Evolutionary conservation across 2,113 vertebrate species (phyloP), one percentile per base, ranked within the genome.

Genomic region (human (Homo sapiens)): DNA sequence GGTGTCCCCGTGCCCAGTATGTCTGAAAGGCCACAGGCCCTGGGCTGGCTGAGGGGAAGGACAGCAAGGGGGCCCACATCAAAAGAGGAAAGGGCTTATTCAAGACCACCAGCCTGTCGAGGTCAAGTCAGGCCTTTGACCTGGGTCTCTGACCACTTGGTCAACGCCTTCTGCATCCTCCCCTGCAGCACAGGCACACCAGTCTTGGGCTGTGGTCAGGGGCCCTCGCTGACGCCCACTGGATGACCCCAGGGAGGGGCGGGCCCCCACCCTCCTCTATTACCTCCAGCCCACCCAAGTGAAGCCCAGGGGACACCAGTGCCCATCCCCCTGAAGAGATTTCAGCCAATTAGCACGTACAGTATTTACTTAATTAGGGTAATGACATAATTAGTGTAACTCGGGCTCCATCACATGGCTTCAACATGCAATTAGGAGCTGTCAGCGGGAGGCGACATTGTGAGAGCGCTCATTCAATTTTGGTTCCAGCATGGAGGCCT

Each of bases 341-440:
- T 96, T 96, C 93, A 97, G 96, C 88, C 96, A 98, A 98, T 98
- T 98, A 98, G 89, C 97, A 97, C 85, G 72, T 97, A 94, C 89
- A 93, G 92, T 97, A 96, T 97, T 98, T 98, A 97, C 96, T 98
- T 98, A 96, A 98, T 98, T 98, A 98, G 96, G 81, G 93, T 98
- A 98, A 98, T 97, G 96, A 96, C 96, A 98, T 98, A 98, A 98
- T 98, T 97, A 98, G 98, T 96, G 96, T 97, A 96, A 97, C 85
- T 98, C 97, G 91, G 97, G 88, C 97, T 98, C 90, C 75, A 92
- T 97, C 78, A 86, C 97, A 96, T 92, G 93, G 96, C 96, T 98
- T 97, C 97, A 98, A 93, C 98, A 96, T 97, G 90, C 97, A 98
- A 97, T 98, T 98, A 97, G 94, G 95, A 96, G 85, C 90, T 93